Evolutionary conservation across 2,797 vertebrate species (phyloP).

Genomic region (Borostomias antarcticus): DNA sequence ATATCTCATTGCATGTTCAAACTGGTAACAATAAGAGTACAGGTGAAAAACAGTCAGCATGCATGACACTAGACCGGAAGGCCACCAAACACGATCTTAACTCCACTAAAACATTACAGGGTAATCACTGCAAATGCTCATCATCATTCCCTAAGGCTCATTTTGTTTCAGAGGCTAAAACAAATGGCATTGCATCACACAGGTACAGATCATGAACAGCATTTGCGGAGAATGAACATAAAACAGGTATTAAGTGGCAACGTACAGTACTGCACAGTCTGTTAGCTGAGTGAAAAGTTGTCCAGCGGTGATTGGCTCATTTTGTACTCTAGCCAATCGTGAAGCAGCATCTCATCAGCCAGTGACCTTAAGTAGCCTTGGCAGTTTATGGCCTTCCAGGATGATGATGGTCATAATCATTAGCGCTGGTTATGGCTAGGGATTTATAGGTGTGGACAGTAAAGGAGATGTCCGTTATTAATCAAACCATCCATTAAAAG

Average conservation of each 20-base stretch:
- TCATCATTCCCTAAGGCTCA: background rate
- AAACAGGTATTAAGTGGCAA: slow-evolving; percentile 1
- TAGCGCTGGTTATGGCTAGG: background rate
- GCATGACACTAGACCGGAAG: too few species aligned
- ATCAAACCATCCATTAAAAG: slow-evolving; percentile 20
- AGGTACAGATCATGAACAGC: background rate
- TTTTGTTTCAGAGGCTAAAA: background rate
- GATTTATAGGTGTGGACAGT: slow-evolving; percentile 17
- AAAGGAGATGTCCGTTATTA: slow-evolving; percentile 15
- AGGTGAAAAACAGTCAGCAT: too few species aligned
- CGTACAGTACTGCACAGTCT: slow-evolving; percentile 33
- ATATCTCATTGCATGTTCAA: too few species aligned
- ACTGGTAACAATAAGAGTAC: too few species aligned
- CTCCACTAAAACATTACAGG: too few species aligned
- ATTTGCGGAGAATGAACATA: slow-evolving; percentile 2
- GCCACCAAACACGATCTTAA: too few species aligned
- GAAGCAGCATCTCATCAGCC: slow-evolving; percentile 25
- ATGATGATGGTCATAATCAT: slow-evolving; percentile 19
- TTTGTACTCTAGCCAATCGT: slow-evolving; percentile 9
- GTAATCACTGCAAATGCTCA: slow-evolving; percentile 11
- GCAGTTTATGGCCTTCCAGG: background rate
- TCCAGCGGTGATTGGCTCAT: slow-evolving; percentile 65
- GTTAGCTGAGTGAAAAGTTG: slow-evolving; percentile 50
- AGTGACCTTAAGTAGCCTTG: slow-evolving; percentile 7
- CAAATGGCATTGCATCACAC: background rate